A percentile compares a stretch with the other conserved stretches of the same genome.
These are phyloP conservation scores for Pristionchus pacificus DNA, from an alignment of 1,140 invertebrate species.

Conservation along the genomic window DNA sequence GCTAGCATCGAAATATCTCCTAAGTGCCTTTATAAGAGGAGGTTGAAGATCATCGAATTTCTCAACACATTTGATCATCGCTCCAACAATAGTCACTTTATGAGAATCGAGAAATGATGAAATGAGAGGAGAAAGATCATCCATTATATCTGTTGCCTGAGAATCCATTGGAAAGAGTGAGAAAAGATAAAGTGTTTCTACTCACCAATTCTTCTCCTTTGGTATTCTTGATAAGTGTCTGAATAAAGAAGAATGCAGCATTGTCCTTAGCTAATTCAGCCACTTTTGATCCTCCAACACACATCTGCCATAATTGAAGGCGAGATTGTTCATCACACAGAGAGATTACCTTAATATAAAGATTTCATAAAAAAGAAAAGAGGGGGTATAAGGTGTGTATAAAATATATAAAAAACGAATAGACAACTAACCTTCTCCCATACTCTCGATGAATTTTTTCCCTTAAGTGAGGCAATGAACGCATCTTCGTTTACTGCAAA, in stretches of 20 bases:
- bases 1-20: conserved; percentile 3
- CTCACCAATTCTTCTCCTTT: background rate
- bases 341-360: background rate
- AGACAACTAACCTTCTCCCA: background rate
- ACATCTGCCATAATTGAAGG: background rate
- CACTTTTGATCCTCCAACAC: background rate
- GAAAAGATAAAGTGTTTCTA: too few species aligned
- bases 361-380: too few species aligned
- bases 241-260: background rate
- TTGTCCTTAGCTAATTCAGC: background rate
- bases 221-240: background rate
- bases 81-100: background rate
- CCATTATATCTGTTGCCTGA: conserved; percentile 1
- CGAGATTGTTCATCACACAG: background rate
- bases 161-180: background rate
- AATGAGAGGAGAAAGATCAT: conserved; percentile 7
- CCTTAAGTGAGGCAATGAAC: background rate
- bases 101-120: background rate
- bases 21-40: conserved; percentile 7
- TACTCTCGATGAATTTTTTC: background rate
- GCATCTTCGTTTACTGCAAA: too few species aligned
- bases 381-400: too few species aligned
- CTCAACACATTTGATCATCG: conserved; percentile 13
- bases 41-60: conserved; percentile 1
- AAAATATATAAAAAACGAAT: background rate